Conservation (phyloP, 35 echinoderm and acorn worm genomes). For the Amphiura filiformis region DNA sequence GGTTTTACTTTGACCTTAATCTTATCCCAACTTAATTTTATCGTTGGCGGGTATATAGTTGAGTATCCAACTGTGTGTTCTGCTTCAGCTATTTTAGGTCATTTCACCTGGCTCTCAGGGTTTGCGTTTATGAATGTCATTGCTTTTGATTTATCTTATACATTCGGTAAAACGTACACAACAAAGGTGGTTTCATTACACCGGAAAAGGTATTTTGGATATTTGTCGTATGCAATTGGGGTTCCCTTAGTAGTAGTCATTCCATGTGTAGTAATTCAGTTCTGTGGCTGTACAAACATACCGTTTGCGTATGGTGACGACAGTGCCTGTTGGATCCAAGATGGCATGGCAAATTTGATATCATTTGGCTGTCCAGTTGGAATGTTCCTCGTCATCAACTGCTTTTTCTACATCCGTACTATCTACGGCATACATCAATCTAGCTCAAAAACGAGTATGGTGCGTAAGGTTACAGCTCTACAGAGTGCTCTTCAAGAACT, state of each 20-base stretch:
- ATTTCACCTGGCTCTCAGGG: slow-evolving; percentile 2
- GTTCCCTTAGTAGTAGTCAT: background rate
- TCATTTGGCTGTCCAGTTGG: background rate
- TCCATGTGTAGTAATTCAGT: background rate
- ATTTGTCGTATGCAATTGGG: background rate
- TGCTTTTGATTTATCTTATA: background rate
- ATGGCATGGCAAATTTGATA: background rate
- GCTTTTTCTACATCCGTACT: too few species aligned
- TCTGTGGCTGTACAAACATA: background rate
- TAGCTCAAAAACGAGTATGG: too few species aligned
- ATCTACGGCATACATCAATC: too few species aligned
- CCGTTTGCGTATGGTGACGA: background rate
- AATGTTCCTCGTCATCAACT: too few species aligned
- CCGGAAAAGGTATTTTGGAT: background rate
- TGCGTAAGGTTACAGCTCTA: too few species aligned
- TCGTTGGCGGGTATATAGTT: background rate
- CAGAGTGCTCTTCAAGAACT: too few species aligned
- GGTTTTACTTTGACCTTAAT: background rate
- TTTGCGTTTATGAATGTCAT: slow-evolving; percentile 24
- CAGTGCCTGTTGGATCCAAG: background rate
- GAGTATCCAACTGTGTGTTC: background rate
- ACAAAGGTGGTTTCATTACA: background rate
- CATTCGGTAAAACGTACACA: background rate
- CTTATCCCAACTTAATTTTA: background rate
- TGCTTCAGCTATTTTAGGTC: background rate